Percentiles rank a stretch among this genome's conserved stretches.
phyloP scores from a whole-genome alignment of 2,888 invertebrate species.

The Drosophila phalerata region DNA sequence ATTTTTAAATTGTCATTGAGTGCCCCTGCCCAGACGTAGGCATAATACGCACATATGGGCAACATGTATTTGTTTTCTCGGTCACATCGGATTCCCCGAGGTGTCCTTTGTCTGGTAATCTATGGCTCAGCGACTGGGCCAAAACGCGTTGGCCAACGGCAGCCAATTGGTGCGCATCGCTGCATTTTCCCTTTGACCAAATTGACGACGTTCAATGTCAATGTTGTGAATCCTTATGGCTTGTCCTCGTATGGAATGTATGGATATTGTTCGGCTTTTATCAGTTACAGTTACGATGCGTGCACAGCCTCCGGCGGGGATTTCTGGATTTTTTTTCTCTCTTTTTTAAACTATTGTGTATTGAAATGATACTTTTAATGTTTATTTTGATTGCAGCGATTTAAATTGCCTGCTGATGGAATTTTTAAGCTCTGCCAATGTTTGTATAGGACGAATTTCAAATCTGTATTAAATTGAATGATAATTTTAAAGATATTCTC shows the following conservation, averaged over 20 bases:
- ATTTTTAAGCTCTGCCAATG: slow-evolving; percentile 4
- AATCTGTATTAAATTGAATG: not conserved
- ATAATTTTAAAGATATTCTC: not conserved
- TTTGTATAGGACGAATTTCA: slow-evolving; percentile 20
- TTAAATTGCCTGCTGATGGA: slow-evolving; percentile 5
- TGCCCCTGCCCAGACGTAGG: slow-evolving; percentile 15
- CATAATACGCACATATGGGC: slow-evolving; percentile 16
- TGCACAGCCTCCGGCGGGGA: slow-evolving; percentile 15
- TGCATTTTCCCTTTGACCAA: slow-evolving; percentile 46
- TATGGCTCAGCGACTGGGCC: slow-evolving; percentile 47
- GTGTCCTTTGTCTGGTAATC: slow-evolving; percentile 65
- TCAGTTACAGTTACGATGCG: slow-evolving; percentile 35
- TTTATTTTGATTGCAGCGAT: slow-evolving; percentile 28
- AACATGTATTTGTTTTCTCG: slow-evolving; percentile 19
- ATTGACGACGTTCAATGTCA: slow-evolving; percentile 65
- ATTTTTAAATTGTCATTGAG: not conserved
- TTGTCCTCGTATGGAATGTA: not conserved
- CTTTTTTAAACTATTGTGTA: slow-evolving; percentile 8
- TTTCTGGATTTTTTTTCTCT: slow-evolving; percentile 5
- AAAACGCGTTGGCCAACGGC: slow-evolving; percentile 24
- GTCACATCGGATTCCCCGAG: slow-evolving; percentile 42
- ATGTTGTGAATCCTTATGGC: slow-evolving; percentile 52
- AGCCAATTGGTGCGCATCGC: slow-evolving; percentile 47
- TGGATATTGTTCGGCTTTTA: slow-evolving; percentile 32
- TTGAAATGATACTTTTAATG: slow-evolving; percentile 22